Conservation (phyloP, 2,888 invertebrate genomes). For the Cephus pygmeus region DNA sequence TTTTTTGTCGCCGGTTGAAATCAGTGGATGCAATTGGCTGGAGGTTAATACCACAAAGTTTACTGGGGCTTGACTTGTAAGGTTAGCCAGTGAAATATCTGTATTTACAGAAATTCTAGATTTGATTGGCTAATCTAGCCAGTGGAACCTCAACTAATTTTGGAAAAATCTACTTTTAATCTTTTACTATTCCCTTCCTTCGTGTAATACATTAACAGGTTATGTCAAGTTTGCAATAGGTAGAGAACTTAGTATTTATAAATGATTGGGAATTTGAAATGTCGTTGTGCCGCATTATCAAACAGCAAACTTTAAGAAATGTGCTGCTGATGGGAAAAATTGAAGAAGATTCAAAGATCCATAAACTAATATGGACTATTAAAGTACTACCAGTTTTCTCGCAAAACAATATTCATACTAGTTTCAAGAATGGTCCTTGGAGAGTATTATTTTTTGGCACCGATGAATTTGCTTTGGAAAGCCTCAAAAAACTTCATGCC, state of each 20-base stretch:
- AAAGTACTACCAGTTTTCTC: neutral
- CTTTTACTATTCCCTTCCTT: neutral
- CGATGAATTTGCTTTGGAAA: slow-evolving; percentile 83
- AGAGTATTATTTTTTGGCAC: slow-evolving; percentile 88
- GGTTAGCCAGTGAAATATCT: no score
- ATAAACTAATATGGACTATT: neutral
- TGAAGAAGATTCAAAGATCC: neutral
- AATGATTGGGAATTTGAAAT: neutral
- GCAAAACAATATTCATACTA: neutral
- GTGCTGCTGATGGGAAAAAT: neutral
- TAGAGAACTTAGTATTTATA: neutral
- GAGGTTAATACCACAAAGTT: no score
- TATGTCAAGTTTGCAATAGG: neutral
- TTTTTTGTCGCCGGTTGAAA: no score
- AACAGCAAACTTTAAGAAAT: neutral
- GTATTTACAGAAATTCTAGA: no score
- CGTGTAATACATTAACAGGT: neutral
- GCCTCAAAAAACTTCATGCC: slow-evolving; percentile 75
- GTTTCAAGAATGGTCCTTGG: slow-evolving; percentile 62
- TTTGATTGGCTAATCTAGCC: no score
- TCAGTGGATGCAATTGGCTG: no score
- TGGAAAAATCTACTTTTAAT: no score
- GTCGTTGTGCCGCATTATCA: neutral
- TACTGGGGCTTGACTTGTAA: no score
- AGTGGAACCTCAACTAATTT: no score